Evolutionary conservation across 1,140 invertebrate genomes (phyloP).

Genomic region (Globodera ellingtonae): DNA sequence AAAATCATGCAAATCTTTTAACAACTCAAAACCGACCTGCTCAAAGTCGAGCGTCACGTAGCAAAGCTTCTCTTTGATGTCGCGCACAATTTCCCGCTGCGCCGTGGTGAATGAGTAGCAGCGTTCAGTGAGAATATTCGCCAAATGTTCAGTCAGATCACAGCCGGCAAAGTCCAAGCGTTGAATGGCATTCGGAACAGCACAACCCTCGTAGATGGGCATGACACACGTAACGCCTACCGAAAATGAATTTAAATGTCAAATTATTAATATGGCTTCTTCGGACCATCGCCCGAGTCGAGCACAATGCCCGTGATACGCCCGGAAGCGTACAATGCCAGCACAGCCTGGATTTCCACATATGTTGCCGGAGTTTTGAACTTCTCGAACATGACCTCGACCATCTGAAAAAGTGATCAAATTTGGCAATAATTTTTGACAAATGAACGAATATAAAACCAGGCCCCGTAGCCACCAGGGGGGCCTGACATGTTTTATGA

Average conservation of each 20-base stretch:
- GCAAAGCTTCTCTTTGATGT: constrained; percentile 76
- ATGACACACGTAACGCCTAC: constrained; percentile 64
- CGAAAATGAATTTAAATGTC: too few species aligned
- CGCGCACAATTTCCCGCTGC: constrained; percentile 91
- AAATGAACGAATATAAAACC: too few species aligned
- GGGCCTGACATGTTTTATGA: too few species aligned
- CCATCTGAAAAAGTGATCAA: too few species aligned
- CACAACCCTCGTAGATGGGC: constrained; percentile 60
- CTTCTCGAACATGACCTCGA: too few species aligned
- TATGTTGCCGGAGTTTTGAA: neutral
- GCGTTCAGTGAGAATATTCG: constrained; percentile 92
- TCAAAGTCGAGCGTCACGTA: constrained; percentile 87
- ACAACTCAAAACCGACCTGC: constrained; percentile 9
- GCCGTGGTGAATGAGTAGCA: constrained; percentile 93
- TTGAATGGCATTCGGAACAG: constrained; percentile 55
- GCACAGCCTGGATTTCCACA: too few species aligned
- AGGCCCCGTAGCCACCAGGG: too few species aligned
- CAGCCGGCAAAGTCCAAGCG: constrained; percentile 58
- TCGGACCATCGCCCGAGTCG: constrained; percentile 77
- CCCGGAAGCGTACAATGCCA: too few species aligned
- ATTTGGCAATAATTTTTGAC: too few species aligned
- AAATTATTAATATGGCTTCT: too few species aligned
- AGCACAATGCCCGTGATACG: too few species aligned
- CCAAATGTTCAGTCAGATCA: constrained; percentile 67
- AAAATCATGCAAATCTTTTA: neutral